Base-by-base conservation (phyloP, 64 coral and sea anemone genomes). In the Pachyseris speciosa region DNA sequence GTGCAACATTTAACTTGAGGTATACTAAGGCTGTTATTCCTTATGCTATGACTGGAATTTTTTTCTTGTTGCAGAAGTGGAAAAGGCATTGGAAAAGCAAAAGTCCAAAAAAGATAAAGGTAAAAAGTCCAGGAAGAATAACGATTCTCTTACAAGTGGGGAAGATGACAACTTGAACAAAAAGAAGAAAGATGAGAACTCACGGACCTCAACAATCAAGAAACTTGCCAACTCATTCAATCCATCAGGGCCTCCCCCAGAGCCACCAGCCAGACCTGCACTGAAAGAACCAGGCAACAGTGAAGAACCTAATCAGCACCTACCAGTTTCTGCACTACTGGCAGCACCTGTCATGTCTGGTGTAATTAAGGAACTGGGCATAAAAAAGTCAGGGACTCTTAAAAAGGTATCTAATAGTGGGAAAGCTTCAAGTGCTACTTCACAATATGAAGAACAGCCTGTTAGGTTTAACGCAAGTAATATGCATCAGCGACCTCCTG, bases 21-120 rank as follows among this genome's bases (percentile, higher is more conserved):
- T n/a, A n/a, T n/a, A n/a, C n/a, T n/a, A n/a, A n/a, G n/a, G n/a
- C n/a, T n/a, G n/a, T n/a, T n/a, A n/a, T n/a, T n/a, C n/a, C n/a
- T n/a, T n/a, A n/a, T n/a, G n/a, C n/a, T n/a, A n/a, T n/a, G n/a
- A n/a, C n/a, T n/a, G n/a, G n/a, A n/a, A n/a, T n/a, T 76, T 57
- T 30, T 31, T 43, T 72, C 9, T 50, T n/a, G 16, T 64, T 84
- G 6, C 79, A 96, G 94, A 96, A 49, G 94, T 96, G 50, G 94
- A 92, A 83, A 96, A 92, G 28, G 94, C 94, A 76, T 67, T 96
- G 11, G 94, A 92, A 76, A 96, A 96, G 15, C 83, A 84, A 36
- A 95, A 95, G 44, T 80, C 83, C 0, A 86, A 88, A 32, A 96
- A 96, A 72, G 90, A 92, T 47, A 93, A 92, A 57, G 34, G 75